Evolutionary conservation across 2,888 invertebrate species (phyloP), one percentile per base, ranked within the genome.

Genomic region (Diaprepes abbreviatus): DNA sequence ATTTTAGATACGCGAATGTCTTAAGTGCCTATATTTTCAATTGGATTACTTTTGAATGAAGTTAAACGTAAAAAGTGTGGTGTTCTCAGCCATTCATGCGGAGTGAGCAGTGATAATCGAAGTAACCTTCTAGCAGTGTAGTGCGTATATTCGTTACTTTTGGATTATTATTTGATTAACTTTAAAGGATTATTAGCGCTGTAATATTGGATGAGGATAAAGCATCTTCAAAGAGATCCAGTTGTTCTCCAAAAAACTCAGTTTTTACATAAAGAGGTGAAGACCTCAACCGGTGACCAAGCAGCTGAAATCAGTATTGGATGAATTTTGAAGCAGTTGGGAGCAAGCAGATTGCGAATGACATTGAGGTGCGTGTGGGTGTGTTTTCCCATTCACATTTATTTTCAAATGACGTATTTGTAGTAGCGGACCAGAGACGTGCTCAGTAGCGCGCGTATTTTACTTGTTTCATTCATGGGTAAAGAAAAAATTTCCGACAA

Each of bases 341-440:
- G 55, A 70, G 69, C 57, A 55, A 62, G 45, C 79, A 80, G 79
- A 78, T 76, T 80, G 77, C 78, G 78, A 79, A 78, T 80, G 82
- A 81, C 81, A 81, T 82, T 81, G 80, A 80, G 77, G 75, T 76
- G 79, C 66, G 72, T 79, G 81, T 80, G 80, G 80, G 80, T 79
- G 80, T 78, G 74, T 77, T 76, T 76, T 77, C 63, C 78, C 79
- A 79, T 80, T 80, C 79, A 80, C 78, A 78, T 78, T 75, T 74
- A 69, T 73, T 72, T 74, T 76, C 71, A 70, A 70, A 73, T 72
- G 71, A 67, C 67, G 67, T 71, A 66, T 66, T 24, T 66, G 28
- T 70, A 66, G 65, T 70, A 65, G 69, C 58, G 14, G 60, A 59
- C 54, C 52, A 19, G 65, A 66, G 66, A 58, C 59, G 66, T 50